phyloP scores from a whole-genome alignment of 1,140 invertebrate species.

The Whitmania pigra region DNA sequence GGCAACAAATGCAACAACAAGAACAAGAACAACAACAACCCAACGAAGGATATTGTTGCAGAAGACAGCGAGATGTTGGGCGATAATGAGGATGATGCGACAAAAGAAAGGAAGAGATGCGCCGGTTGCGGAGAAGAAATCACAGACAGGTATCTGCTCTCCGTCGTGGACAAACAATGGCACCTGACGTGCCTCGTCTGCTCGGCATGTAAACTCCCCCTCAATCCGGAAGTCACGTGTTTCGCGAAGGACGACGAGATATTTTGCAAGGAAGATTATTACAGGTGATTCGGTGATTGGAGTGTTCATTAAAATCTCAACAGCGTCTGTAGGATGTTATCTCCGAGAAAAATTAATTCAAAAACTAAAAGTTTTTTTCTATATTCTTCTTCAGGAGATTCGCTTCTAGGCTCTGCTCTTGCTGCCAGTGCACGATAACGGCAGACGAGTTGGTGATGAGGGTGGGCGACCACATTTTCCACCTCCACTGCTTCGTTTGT shows the following conservation, averaged over 20 bases:
- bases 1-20: background rate
- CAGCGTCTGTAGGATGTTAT: background rate
- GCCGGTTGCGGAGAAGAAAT: constrained; percentile 72
- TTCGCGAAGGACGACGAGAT: constrained; percentile 85
- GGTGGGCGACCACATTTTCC: constrained; percentile 68
- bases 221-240: constrained; percentile 81
- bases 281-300: constrained; percentile 64
- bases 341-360: background rate
- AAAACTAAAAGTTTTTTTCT: background rate
- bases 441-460: constrained; percentile 86
- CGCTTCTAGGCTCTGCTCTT: constrained; percentile 58
- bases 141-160: constrained; percentile 71
- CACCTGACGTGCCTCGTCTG: constrained; percentile 73
- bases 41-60: background rate
- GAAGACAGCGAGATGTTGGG: background rate
- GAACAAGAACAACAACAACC: background rate
- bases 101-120: constrained; percentile 47
- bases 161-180: constrained; percentile 76
- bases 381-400: constrained; percentile 36
- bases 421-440: constrained; percentile 65
- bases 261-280: constrained; percentile 93
- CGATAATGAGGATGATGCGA: constrained; percentile 4
- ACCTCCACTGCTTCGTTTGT: constrained; percentile 79
- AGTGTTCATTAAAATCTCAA: no score
- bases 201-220: constrained; percentile 65